Evolutionary conservation across 2,888 invertebrate genomes (phyloP).

Genomic region (Augiades crinisus): DNA sequence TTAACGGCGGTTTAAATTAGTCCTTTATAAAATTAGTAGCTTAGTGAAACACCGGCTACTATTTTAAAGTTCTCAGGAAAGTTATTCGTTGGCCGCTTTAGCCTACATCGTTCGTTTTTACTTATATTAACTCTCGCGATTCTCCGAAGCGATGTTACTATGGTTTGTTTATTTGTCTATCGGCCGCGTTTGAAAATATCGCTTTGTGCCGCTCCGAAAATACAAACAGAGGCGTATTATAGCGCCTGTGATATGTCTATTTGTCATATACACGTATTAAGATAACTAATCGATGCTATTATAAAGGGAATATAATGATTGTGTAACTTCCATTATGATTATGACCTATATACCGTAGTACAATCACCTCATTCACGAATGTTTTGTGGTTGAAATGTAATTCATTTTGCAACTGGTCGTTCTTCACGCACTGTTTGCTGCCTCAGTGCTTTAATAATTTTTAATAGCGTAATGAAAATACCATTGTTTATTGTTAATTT

Average conservation of each 20-base stretch:
- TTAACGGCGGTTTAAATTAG: slow-evolving; percentile 6
- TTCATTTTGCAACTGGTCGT: slow-evolving; percentile 3
- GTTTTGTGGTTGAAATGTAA: background rate
- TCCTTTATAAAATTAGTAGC: slow-evolving; percentile 10
- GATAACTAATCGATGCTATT: slow-evolving; percentile 19
- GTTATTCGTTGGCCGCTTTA: background rate
- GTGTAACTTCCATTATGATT: background rate
- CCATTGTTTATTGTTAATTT: background rate
- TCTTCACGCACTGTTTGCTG: slow-evolving; percentile 10
- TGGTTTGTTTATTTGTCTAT: slow-evolving; percentile 21
- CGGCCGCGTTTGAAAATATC: slow-evolving; percentile 19
- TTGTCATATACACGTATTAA: slow-evolving; percentile 9
- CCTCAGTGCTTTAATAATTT: background rate
- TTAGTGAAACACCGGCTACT: slow-evolving; percentile 8
- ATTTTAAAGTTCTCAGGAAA: slow-evolving; percentile 13
- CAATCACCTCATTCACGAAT: slow-evolving; percentile 1
- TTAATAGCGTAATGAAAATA: background rate
- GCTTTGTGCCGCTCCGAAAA: slow-evolving; percentile 16
- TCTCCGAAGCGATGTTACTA: slow-evolving; percentile 16
- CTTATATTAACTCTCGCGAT: slow-evolving; percentile 5
- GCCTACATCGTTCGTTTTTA: background rate
- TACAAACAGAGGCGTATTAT: slow-evolving; percentile 13
- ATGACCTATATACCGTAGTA: slow-evolving; percentile 3
- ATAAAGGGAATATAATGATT: background rate
- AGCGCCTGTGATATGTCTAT: slow-evolving; percentile 3